Evolutionary conservation across 2,113 vertebrate genomes (phyloP), one percentile per base, ranked within the genome.

Genomic region (Scophthalmus maximus): DNA sequence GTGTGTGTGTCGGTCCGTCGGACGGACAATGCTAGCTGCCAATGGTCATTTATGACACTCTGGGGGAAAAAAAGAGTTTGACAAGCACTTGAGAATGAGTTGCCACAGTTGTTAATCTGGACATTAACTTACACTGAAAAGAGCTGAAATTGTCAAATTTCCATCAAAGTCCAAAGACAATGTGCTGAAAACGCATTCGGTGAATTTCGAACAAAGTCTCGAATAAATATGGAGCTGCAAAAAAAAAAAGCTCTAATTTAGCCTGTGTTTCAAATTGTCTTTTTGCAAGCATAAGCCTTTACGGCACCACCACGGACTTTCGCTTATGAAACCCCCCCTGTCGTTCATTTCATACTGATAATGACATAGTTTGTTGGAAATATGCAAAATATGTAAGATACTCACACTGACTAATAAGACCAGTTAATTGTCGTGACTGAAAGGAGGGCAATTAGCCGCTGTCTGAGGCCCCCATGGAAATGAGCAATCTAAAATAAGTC

Each of bases 351-450:
- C 66, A 55, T 69, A 76, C 72, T 82, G 88, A 87, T 88, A 90
- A 92, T 86, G 80, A 74, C 86, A 81, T 61, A 74, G 83, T 68
- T 84, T 51, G 59, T 53, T 80, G 62, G 56, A 73, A 86, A 81
- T 82, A 72, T 86, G 88, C 58, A 73, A 68, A 89, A 83, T 68
- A 62, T 73, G 78, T 85, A 84, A 90, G 65, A 70, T 69, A 68
- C 63, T 84, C 86, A 83, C 83, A 83, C 73, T 46, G 75, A 51
- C 73, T 81, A 84, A 91, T 80, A 73, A 84, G 81, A 82, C 44
- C 68, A 58, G 76, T 83, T 88, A 82, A 89, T 90, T 83, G 79
- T 84, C 78, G 81, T 76, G 84, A 82, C 46, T 89, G 85, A 89
- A 89, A 85, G 63, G 69, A 78, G 74, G 51, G 67, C 69, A 84